Base-by-base conservation (phyloP, 2,888 invertebrate species). In the Neoascia interrupta region DNA sequence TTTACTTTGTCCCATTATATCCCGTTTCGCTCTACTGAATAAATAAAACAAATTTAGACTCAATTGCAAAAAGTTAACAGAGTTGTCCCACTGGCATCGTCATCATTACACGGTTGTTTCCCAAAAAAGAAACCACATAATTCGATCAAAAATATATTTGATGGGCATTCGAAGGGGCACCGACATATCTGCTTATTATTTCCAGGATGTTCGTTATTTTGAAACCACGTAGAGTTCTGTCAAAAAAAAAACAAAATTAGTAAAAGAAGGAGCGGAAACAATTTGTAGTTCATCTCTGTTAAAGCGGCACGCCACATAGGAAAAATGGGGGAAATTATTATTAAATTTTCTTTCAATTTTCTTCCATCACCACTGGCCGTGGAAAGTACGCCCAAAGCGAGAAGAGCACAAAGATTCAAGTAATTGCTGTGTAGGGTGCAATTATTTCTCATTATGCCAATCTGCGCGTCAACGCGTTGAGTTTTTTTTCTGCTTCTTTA, bases 261-360 rank as follows among this genome's bases (percentile, higher is more conserved):
- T 19, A n/a, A 6, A 41, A 19, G 11, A 45, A 51, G 37, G 18
- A 54, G 37, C 66, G 66, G 66, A 66, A 66, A 16, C 54, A 66
- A 66, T 66, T 56, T 56, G 45, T 19, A 37, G 45, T 37, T 56
- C 64, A 64, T 54, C 43, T 39, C 18, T 15, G 8, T 19, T 19
- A 15, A 3, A 3, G 51, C 49, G 6, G 31, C 63, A 53, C 63
- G 51, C 63, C 23, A 45, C 10, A 18, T 26, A 16, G 45, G 19
- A 43, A 11, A 66, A 11, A 45, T 26, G 26, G 13, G 5, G 45
- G 39, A 53, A 64, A 13, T 54, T 34, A 64, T n/a, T n/a, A n/a
- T 64, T 53, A 45, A 45, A 64, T 64, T 64, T 54, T 64, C 53
- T 36, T 54, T 45, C 53, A 54, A 64, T 64, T 64, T 64, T 45